Evolutionary conservation across 1,140 invertebrate genomes (phyloP).

Genomic region (Scaptomyza montana): DNA sequence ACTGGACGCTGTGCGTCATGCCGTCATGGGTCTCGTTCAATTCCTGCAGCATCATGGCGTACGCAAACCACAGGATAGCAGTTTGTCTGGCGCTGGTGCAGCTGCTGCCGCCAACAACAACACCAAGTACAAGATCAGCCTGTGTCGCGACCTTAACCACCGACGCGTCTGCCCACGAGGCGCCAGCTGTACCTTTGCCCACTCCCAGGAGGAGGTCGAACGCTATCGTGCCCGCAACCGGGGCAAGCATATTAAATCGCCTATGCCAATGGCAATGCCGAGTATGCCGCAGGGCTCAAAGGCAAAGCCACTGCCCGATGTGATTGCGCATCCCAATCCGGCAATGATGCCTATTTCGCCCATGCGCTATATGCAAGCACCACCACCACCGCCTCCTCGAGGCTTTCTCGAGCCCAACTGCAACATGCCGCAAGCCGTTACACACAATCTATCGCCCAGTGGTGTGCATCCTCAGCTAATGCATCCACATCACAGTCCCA

Average conservation of each 20-base stretch:
- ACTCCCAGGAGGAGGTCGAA: slow-evolving; percentile 95
- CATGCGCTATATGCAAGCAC: slow-evolving; percentile 57
- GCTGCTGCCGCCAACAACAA: slow-evolving; percentile 86
- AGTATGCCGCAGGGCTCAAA: slow-evolving; percentile 36
- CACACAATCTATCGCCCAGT: slow-evolving; percentile 38
- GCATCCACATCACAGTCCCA: slow-evolving; percentile 61
- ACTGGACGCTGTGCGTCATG: slow-evolving; percentile 91
- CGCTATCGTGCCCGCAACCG: slow-evolving; percentile 86
- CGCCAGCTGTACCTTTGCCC: slow-evolving; percentile 95
- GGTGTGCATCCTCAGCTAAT: slow-evolving; percentile 36
- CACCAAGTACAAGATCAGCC: slow-evolving; percentile 94
- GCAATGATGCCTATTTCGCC: slow-evolving; percentile 63
- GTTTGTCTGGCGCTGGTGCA: slow-evolving; percentile 77
- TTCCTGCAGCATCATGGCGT: slow-evolving; percentile 93
- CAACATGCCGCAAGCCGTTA: slow-evolving; percentile 22
- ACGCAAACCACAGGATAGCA: slow-evolving; percentile 86
- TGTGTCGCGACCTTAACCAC: slow-evolving; percentile 93
- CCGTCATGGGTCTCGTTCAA: slow-evolving; percentile 93
- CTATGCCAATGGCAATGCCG: slow-evolving; percentile 38
- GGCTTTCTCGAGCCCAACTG: slow-evolving; percentile 50
- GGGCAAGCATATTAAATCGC: slow-evolving; percentile 62
- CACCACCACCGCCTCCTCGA: slow-evolving; percentile 29
- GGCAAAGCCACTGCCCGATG: slow-evolving; percentile 46
- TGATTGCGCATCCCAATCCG: slow-evolving; percentile 20
- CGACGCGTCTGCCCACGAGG: slow-evolving; percentile 93